phyloP scores from a whole-genome alignment of 2,797 vertebrate genomes.

The Micropoecilia bifurca region DNA sequence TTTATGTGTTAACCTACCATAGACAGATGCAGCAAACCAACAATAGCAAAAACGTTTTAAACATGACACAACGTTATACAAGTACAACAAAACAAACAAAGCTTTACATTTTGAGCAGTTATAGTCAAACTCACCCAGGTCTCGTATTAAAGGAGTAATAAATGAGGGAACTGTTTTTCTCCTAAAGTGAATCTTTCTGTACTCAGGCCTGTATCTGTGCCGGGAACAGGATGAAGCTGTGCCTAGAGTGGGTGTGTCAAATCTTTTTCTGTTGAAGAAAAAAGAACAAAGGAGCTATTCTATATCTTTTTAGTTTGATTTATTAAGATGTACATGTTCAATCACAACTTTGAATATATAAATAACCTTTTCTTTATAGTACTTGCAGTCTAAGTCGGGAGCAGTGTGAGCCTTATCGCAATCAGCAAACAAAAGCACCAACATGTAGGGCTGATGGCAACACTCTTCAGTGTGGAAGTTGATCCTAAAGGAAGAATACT shows the following conservation, averaged over 20 bases:
- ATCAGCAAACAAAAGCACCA: too few relatives aligned
- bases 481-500: too few relatives aligned
- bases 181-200: not conserved
- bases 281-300: not conserved
- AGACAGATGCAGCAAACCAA: not conserved
- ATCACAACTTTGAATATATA: not conserved
- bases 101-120: not conserved
- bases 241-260: not conserved
- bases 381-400: not conserved
- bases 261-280: not conserved
- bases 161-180: not conserved
- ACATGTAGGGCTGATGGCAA: too few relatives aligned
- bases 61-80: not conserved
- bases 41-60: not conserved
- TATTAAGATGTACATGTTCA: not conserved
- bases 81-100: not conserved
- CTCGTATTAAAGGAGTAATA: not conserved
- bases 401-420: not conserved
- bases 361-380: not conserved
- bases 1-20: not conserved
- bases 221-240: not conserved
- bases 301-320: not conserved
- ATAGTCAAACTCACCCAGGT: not conserved
- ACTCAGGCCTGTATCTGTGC: not conserved
- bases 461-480: too few relatives aligned